Base-by-base conservation (phyloP, 1,140 invertebrate species). In the Venustaconcha ellipsiformis region DNA sequence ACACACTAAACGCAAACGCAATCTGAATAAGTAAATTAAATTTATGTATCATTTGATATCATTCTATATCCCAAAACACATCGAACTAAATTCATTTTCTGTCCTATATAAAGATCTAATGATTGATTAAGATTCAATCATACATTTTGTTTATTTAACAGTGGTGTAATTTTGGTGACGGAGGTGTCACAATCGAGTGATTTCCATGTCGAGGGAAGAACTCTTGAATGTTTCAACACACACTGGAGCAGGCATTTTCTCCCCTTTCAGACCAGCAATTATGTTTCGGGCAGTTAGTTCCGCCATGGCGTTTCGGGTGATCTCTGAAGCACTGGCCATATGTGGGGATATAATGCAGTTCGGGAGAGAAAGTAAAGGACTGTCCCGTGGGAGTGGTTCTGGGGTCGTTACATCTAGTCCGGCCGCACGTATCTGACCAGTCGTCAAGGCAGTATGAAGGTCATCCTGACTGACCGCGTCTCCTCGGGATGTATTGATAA, bases 351-450 rank as follows among this genome's bases (percentile, higher is more conserved):
- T 89, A 14, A 97, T 94, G 88, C 94, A 95, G 90, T 99, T 99
- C 56, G 93, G 90, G 14, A 98, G 87, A 75, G 92, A 93, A 3
- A 96, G 91, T 14, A 99, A 91, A 64, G 94, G 93, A 91, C 94
- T 94, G 85, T 96, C 93, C 0, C 93, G 81, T 11, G 96, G 95
- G 26, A 99, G 90, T 11, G 97, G 97, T 90, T 99, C 97, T 0
- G 97, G 97, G 23, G 93, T 94, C 81, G 95, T 98, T 0, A 98
- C 97, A 92, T 99, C 97, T 20, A 99, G 90, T 1, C 96, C 97
- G 26, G 97, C 97, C 14, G 94, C 96, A 85, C 92, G 90, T 66
- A 99, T 97, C 68, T 91, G 91, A 12, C 93, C 92, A 67, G 74
- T 72, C 11, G 63, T 78, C 59, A 88, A 73, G n/a, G n/a, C n/a